Evolutionary conservation across 2,113 vertebrate species (phyloP), one percentile per base, ranked within the genome.

Genomic region (Malurus melanocephalus): DNA sequence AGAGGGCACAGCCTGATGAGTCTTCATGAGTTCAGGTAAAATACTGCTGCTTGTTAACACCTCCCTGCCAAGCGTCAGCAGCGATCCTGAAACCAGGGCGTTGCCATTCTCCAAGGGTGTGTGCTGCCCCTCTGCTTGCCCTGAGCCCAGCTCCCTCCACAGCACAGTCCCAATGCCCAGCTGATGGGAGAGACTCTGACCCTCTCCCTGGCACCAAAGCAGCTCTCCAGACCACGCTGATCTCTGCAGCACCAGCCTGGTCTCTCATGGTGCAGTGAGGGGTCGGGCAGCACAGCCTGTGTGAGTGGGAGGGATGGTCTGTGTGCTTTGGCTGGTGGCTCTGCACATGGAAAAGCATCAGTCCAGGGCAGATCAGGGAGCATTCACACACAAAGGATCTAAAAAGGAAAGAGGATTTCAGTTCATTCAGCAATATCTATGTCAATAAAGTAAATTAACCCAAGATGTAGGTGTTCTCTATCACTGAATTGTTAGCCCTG

Each of bases 121-220:
- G 59, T 77, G 26, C 53, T 85, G 71, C 5, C 16, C 33, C 10
- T 92, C 53, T 61, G 48, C 62, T 66, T 61, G 28, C 60, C 61
- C 28, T 2, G 7, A 48, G 45, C 27, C 35, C n/a, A 10, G 1
- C 52, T 33, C 9, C 52, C 26, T 14, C 43, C 1, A 1, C 49
- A 48, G 40, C 53, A 64, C 0, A 0, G 16, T 53, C 51, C n/a
- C 3, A 2, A 5, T 35, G 23, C 13, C 38, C 60, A 43, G 20
- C 16, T 66, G 64, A 22, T 45, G 33, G 51, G 43, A 76, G 32
- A 8, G 21, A 32, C 27, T 40, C 61, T 68, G 30, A 8, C 5
- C 11, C 66, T 26, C 42, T 49, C 46, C 43, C 56, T 59, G 23
- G 33, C 8, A 3, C 33, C 52, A 52, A 32, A 30, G 38, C 15